Evolutionary conservation across 1,140 invertebrate species (phyloP), one percentile per base, ranked within the genome.

Genomic region (Rhynchophorus ferrugineus): DNA sequence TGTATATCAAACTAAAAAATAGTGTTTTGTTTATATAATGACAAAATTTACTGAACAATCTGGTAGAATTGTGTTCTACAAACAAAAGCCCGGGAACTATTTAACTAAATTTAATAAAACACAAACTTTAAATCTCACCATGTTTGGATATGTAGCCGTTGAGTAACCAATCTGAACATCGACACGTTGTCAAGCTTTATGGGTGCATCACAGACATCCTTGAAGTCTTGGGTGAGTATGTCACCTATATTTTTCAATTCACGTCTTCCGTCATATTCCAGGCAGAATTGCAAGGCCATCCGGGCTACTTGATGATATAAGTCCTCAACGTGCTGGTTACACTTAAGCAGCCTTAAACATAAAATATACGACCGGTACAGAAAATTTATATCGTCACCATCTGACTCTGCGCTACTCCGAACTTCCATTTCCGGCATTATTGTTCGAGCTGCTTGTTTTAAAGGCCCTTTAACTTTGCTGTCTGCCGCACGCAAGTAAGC

Each of bases 331-430:
- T 95, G 85, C 1, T 90, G 89, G 69, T 95, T 95, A 2, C 95
- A 97, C 59, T 95, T 79, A 9, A 99, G 73, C 53, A 99, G 74
- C 68, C 99, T 97, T 59, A 99, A 73, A 71, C 96, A 99, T 68
- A 99, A 96, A 57, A 96, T 91, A 68, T 99, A 99, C 0, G 95
- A 98, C 71, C 99, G 97, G 97, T 97, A 99, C 1, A 99, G 76
- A 68, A 99, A 99, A 73, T 98, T 98, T 0, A 99, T 94, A 0
- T 91, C 91, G 73, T 95, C 95, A 72, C 98, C 96, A 16, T 93
- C 95, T 62, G 92, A 98, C n/a, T n/a, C n/a, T 0, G 99, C 95
- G 44, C 93, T 93, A 66, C 89, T 91, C 22, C 54, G 50, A 46
- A 59, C 69, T 58, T 91, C 95, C 73, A 90, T 95, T 74, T 99